Percentiles rank a stretch among this genome's conserved stretches.
phyloP scores from a whole-genome alignment of 2,888 invertebrate genomes.

The Cordilura impudica region DNA sequence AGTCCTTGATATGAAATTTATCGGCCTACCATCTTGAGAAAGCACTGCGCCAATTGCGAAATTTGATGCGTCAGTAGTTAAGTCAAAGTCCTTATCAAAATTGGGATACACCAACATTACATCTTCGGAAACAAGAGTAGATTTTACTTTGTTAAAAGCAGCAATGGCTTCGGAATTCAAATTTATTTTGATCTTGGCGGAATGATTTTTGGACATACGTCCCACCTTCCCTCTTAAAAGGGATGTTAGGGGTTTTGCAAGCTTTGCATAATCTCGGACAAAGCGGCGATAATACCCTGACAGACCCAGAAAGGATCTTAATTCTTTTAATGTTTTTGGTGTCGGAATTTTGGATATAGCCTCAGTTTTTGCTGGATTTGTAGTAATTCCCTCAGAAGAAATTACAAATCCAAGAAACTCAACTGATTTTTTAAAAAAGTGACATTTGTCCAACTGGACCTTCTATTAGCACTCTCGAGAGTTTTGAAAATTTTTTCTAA shows the following conservation, averaged over 20 bases:
- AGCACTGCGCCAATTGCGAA: not conserved
- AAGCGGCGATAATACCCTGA: constrained; percentile 41
- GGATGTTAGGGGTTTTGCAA: too few relatives aligned
- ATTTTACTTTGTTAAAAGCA: not conserved
- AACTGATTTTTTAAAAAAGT: too few relatives aligned
- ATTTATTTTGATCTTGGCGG: not conserved
- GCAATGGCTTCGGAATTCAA: not conserved
- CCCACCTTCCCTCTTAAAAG: too few relatives aligned
- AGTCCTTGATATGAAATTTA: constrained; percentile 4
- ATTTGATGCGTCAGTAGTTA: not conserved
- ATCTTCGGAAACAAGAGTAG: not conserved
- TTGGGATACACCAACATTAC: not conserved
- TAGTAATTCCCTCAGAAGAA: too few relatives aligned
- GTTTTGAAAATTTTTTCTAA: too few relatives aligned
- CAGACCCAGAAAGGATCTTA: constrained; percentile 44
- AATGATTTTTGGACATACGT: not conserved
- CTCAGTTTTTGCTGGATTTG: too few relatives aligned
- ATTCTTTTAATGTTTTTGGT: constrained; percentile 44
- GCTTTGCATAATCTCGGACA: constrained; percentile 25
- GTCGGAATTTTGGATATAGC: not conserved
- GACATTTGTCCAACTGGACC: too few relatives aligned
- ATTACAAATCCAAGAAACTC: too few relatives aligned
- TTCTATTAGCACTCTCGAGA: too few relatives aligned
- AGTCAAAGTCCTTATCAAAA: not conserved
- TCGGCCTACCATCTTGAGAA: not conserved